Conservation (phyloP, 2,888 invertebrate genomes). For the Poecilus cupreus region DNA sequence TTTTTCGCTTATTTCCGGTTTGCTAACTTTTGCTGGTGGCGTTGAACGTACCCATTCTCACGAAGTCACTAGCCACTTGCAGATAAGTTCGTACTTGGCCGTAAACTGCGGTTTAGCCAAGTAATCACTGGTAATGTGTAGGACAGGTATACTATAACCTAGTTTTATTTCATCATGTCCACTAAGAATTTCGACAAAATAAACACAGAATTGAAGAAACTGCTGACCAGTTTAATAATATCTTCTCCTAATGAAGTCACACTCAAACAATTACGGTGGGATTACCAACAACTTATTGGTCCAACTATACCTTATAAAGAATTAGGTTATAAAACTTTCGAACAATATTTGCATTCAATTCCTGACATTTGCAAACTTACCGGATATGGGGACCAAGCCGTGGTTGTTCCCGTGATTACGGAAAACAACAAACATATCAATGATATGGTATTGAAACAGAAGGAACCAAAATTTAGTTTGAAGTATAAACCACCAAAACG, state of each 20-base stretch:
- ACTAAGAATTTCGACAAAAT: too few species aligned
- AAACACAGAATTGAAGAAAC: conserved; percentile 63
- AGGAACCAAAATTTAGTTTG: background rate
- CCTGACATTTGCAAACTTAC: conserved; percentile 62
- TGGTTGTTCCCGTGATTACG: conserved; percentile 63
- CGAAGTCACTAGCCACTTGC: too few species aligned
- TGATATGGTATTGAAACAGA: conserved; percentile 66
- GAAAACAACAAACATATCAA: conserved; percentile 67
- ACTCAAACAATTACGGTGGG: conserved; percentile 63
- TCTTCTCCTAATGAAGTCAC: conserved; percentile 64
- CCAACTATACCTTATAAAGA: conserved; percentile 34
- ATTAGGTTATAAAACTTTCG: conserved; percentile 16
- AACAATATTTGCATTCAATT: conserved; percentile 39
- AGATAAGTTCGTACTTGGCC: too few species aligned
- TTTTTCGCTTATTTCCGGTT: too few species aligned
- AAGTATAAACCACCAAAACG: conserved; percentile 21
- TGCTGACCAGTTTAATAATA: conserved; percentile 65
- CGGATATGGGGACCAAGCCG: conserved; percentile 65
- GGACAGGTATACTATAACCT: too few species aligned
- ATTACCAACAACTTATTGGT: conserved; percentile 66
- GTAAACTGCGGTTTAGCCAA: too few species aligned
- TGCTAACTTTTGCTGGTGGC: too few species aligned
- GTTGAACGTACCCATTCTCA: too few species aligned
- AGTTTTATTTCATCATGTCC: too few species aligned
- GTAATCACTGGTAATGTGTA: too few species aligned